phyloP scores from a whole-genome alignment of 2,888 invertebrate genomes.

The Branchipolynoe longqiensis region DNA sequence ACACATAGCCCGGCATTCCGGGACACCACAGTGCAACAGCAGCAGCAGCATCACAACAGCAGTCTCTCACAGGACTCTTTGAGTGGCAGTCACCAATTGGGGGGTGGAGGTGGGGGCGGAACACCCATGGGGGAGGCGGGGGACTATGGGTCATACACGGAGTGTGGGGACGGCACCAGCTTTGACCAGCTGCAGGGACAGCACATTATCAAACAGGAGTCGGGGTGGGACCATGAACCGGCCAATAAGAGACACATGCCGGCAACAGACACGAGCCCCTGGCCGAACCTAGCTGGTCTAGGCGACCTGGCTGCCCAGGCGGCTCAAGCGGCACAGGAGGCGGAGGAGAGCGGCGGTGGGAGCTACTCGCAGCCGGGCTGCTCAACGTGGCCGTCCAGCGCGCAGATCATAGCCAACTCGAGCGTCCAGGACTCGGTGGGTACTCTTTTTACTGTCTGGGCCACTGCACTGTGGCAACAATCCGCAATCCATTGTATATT shows the following conservation, averaged over 20 bases:
- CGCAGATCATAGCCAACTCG: neutral
- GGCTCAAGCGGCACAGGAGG: constrained; percentile 28
- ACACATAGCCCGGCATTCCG: constrained; percentile 21
- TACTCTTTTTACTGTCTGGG: neutral
- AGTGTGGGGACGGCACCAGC: constrained; percentile 32
- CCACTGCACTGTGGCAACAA: neutral
- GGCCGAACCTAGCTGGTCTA: constrained; percentile 46
- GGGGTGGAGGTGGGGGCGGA: too few relatives aligned
- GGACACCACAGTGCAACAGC: constrained; percentile 13
- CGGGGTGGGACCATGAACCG: constrained; percentile 32
- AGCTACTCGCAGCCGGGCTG: constrained; percentile 41
- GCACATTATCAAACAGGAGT: constrained; percentile 12
- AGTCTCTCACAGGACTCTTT: neutral
- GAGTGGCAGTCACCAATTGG: constrained; percentile 16
- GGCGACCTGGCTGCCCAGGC: constrained; percentile 42
- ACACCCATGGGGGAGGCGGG: neutral
- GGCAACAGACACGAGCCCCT: constrained; percentile 22
- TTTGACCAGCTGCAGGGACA: constrained; percentile 29
- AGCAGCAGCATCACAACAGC: neutral
- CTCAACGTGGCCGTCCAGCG: constrained; percentile 12
- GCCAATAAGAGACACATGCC: neutral
- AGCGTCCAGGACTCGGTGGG: constrained; percentile 39
- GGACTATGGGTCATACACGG: neutral
- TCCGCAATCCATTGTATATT: too few relatives aligned
- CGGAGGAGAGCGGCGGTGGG: neutral